Evolutionary conservation across 2,888 invertebrate genomes (phyloP), one percentile per base, ranked within the genome.

Genomic region (Troglohyphantes excavatus): DNA sequence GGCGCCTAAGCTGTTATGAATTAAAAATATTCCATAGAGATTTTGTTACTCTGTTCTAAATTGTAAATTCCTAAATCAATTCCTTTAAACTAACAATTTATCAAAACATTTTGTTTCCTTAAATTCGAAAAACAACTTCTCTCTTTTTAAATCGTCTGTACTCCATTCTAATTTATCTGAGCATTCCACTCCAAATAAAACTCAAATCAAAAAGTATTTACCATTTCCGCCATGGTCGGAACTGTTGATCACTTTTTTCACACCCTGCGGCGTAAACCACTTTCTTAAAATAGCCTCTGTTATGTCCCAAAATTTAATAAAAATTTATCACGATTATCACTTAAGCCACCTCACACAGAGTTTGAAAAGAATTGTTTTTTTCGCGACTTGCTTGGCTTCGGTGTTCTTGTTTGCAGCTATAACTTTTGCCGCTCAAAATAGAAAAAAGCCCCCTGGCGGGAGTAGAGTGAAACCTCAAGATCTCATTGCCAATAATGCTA

Each of bases 401-500:
- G 17, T 61, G 70, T 39, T 79, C 86, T 68, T 53, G 70, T 87
- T 86, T 87, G 46, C 78, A 76, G 79, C 79, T 72, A 79, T 87
- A 87, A 87, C 86, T 87, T 87, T 87, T 86, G 23, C 79, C 70
- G 39, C 70, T 23, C 46, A 70, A 79, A 72, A 79, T 65, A 79
- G 72, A 61, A 83, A 43, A 67, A 39, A 46, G 86, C 72, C 86
- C 72, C 79, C 86, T 87, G 79, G 86, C 65, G 86, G 86, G 9
- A 27, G 46, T 13, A 17, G 23, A 73, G 63, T 19, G 72, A 87
- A 87, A 65, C 86, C 70, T 79, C 63, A 65, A 61, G 79, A 79
- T 72, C 86, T 87, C 86, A 87, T 87, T 87, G 86, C 86, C 86
- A 87, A 87, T 87, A 87, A 81, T 68, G 79, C 87, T 79, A 72